Evolutionary conservation across 2,797 vertebrate genomes (phyloP).

Genomic region (Myripristis jacobus): DNA sequence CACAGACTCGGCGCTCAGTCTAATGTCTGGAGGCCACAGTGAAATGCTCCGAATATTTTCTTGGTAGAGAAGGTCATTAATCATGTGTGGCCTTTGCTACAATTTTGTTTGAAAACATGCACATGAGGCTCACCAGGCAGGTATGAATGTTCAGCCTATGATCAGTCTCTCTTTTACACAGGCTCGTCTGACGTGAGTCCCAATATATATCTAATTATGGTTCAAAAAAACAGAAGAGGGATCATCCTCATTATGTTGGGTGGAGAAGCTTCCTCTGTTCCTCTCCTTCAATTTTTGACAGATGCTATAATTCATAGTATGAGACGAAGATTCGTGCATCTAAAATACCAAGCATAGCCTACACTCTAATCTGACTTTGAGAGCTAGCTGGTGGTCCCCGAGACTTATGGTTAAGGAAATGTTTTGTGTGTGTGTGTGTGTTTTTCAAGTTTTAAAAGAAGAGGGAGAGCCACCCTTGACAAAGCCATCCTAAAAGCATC

Average conservation of each 20-base stretch:
- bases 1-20: constrained; percentile 30
- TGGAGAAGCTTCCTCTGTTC: constrained; percentile 64
- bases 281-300: constrained; percentile 64
- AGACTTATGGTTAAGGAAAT: constrained; percentile 74
- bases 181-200: constrained; percentile 64
- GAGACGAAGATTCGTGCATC: constrained; percentile 56
- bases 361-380: constrained; percentile 51
- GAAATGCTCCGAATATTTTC: constrained; percentile 40
- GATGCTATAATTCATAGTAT: constrained; percentile 62
- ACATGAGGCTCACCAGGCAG: constrained; percentile 16
- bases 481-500: constrained; percentile 76
- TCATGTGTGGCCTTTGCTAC: constrained; percentile 30
- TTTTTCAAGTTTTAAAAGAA: constrained; percentile 69
- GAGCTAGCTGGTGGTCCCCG: constrained; percentile 72
- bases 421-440: constrained; percentile 70
- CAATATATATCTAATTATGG: constrained; percentile 71
- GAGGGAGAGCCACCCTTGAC: constrained; percentile 65
- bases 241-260: constrained; percentile 70
- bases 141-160: constrained; percentile 21
- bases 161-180: constrained; percentile 50
- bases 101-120: background rate
- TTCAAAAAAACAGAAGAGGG: constrained; percentile 52
- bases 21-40: constrained; percentile 44
- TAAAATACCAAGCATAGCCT: constrained; percentile 55
- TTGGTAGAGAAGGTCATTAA: constrained; percentile 38